Evolutionary conservation across 2,113 vertebrate species (phyloP), one percentile per base, ranked within the genome.

Genomic region (Sander vitreus): DNA sequence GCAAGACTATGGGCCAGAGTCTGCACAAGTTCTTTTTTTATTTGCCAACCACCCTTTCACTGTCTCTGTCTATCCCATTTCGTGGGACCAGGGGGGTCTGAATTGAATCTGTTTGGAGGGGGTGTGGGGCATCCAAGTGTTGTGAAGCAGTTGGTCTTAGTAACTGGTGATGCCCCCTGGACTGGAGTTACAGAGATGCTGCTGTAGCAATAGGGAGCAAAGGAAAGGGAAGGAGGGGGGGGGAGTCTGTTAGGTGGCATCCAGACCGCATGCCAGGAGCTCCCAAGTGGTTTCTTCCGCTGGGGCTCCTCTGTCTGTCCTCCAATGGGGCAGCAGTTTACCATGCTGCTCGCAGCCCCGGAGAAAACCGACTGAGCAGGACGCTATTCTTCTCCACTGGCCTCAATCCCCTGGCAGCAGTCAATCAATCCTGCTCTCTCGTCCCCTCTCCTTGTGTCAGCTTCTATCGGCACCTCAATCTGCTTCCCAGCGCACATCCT

Each of bases 401-500:
- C 87, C 89, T 91, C 83, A 85, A 83, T 91, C 84, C 87, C 80
- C 78, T 77, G 55, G 85, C 81, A 85, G 83, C 81, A 92, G 89
- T 91, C 81, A 75, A 91, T 85, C 84, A 90, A 86, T 21, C 55
- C 25, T 23, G 23, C 85, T 89, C 91, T 55, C 77, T 85, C 53
- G 33, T 89, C 92, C 85, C 69, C 80, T 85, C 84, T 89, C 87
- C 87, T 79, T 64, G 65, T 80, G 81, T 90, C 93, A 48, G 84
- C 91, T 82, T 92, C 62, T 76, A 73, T 88, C 65, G 73, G 76
- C 82, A 80, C 81, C 89, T 89, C 81, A 85, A 94, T 96, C 95
- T 89, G 66, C 92, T 83, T 86, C 80, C 80, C 93, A 90, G 94
- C 87, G 90, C 92, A 86, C 95, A 93, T 95, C 96, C 93, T 95